A percentile compares a stretch with the other conserved stretches of the same genome.
Evolutionary conservation across 2,888 invertebrate genomes (phyloP).

Genomic region (Meloe dianella): DNA sequence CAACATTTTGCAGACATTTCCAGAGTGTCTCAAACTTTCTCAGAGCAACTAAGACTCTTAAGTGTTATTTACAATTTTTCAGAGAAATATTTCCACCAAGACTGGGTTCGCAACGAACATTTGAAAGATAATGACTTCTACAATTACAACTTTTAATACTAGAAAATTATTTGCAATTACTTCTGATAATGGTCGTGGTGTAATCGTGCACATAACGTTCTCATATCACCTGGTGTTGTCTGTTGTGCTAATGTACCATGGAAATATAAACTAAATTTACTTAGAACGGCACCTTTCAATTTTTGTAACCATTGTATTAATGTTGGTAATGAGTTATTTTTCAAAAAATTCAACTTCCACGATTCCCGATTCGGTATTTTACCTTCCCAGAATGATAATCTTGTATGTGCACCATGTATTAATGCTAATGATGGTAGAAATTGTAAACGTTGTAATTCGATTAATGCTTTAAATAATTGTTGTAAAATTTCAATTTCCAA

Average conservation of each 20-base stretch:
- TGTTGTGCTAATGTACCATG: conserved; percentile 70
- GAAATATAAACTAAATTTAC: conserved; percentile 75
- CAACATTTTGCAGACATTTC: too few relatives aligned
- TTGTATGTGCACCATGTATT: conserved; percentile 70
- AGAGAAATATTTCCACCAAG: too few relatives aligned
- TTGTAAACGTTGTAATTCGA: conserved; percentile 68
- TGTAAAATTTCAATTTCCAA: conserved; percentile 71
- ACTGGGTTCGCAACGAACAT: too few relatives aligned
- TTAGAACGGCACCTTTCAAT: conserved; percentile 67
- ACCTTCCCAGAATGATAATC: conserved; percentile 69
- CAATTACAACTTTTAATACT: too few relatives aligned
- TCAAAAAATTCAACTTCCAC: conserved; percentile 69
- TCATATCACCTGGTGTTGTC: conserved; percentile 69
- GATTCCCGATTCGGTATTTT: conserved; percentile 67
- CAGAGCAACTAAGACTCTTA: too few relatives aligned
- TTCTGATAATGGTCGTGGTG: conserved; percentile 67
- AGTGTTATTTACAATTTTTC: too few relatives aligned
- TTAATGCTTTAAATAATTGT: conserved; percentile 68
- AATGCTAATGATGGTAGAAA: conserved; percentile 70
- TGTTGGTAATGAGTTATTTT: conserved; percentile 67
- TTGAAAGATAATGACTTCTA: too few relatives aligned
- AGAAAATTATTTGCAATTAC: conserved; percentile 54
- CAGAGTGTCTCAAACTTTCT: too few relatives aligned
- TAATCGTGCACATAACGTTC: conserved; percentile 65
- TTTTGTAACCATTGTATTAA: conserved; percentile 72